These are phyloP conservation scores for Peribatodes rhomboidaria DNA, from an alignment of 2,888 invertebrate species.

Conservation along the genomic window DNA sequence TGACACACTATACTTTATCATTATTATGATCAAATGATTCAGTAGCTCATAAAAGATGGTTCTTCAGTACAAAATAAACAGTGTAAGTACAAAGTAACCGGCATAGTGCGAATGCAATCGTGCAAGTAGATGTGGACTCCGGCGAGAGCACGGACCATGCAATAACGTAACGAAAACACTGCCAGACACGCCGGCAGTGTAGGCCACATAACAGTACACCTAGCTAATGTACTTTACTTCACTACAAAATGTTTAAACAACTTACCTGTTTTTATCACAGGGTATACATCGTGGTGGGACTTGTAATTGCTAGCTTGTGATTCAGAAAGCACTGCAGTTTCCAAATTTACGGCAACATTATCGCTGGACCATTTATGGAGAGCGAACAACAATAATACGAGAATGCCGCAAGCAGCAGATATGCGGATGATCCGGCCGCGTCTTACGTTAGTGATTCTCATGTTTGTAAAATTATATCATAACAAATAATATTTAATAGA, in stretches of 20 bases:
- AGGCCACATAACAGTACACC: slow-evolving; percentile 58
- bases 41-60: background rate
- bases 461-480: slow-evolving; percentile 64
- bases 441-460: slow-evolving; percentile 88
- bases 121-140: slow-evolving; percentile 17
- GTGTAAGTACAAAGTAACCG: background rate
- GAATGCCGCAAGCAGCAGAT: slow-evolving; percentile 79
- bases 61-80: no score
- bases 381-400: slow-evolving; percentile 88
- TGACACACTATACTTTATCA: background rate
- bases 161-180: slow-evolving; percentile 60
- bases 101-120: slow-evolving; percentile 37
- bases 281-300: slow-evolving; percentile 75
- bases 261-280: slow-evolving; percentile 74
- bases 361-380: slow-evolving; percentile 87
- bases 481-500: slow-evolving; percentile 48
- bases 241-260: slow-evolving; percentile 26
- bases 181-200: slow-evolving; percentile 57
- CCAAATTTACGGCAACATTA: slow-evolving; percentile 61
- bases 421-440: slow-evolving; percentile 87
- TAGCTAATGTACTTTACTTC: slow-evolving; percentile 30
- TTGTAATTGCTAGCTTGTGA: slow-evolving; percentile 63
- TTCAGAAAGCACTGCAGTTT: slow-evolving; percentile 54
- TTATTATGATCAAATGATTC: background rate
- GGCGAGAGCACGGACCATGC: slow-evolving; percentile 46